These are phyloP conservation scores for Folsomia candida DNA, from an alignment of 2,888 invertebrate species.

Conservation along the genomic window DNA sequence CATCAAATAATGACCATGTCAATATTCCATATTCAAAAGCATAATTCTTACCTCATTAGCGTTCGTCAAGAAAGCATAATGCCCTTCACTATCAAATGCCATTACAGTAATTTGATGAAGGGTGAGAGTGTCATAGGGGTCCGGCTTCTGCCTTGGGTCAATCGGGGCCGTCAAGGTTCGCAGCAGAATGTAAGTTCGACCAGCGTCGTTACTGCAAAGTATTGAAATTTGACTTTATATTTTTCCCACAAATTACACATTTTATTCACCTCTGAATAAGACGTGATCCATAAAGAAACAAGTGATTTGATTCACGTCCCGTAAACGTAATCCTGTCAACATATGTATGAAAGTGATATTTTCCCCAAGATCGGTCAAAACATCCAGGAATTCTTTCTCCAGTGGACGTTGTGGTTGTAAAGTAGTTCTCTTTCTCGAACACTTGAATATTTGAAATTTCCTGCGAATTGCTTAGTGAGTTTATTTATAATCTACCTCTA, in stretches of 20 bases:
- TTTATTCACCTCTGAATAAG: conserved; percentile 37
- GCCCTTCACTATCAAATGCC: conserved; percentile 37
- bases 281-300: conserved; percentile 39
- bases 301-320: conserved; percentile 17
- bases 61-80: conserved; percentile 43
- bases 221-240: background rate
- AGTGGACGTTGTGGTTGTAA: no score
- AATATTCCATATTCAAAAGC: background rate
- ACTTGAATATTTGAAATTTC: background rate
- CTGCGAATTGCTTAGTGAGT: no score
- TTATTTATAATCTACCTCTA: no score
- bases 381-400: no score
- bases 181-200: conserved; percentile 26
- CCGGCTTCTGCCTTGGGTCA: background rate
- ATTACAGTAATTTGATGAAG: conserved; percentile 36
- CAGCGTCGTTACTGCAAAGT: conserved; percentile 28
- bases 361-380: background rate
- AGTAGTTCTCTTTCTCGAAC: no score
- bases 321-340: conserved; percentile 40
- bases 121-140: background rate
- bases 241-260: no score
- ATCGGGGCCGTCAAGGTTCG: conserved; percentile 23
- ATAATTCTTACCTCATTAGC: conserved; percentile 35
- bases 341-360: conserved; percentile 21
- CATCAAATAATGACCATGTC: conserved; percentile 2